These are phyloP conservation scores for Drosophila prostipennis DNA, from an alignment of 2,888 invertebrate genomes.

Conservation along the genomic window DNA sequence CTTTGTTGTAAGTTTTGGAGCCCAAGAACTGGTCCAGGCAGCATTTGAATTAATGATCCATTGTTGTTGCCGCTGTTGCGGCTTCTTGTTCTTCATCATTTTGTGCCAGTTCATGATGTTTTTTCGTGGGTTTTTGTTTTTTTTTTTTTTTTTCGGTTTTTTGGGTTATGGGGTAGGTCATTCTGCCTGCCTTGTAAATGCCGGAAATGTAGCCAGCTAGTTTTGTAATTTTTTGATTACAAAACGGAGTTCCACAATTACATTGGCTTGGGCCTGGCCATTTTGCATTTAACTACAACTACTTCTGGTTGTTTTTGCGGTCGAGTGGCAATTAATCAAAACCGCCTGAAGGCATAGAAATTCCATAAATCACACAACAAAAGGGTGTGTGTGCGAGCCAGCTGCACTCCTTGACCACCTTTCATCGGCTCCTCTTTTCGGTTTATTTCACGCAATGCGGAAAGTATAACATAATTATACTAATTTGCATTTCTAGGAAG, in stretches of 20 bases:
- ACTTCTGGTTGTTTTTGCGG: constrained; percentile 23
- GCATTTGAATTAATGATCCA: constrained; percentile 79
- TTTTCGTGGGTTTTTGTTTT: constrained; percentile 36
- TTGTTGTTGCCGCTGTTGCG: constrained; percentile 43
- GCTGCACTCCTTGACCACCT: constrained; percentile 43
- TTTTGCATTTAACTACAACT: constrained; percentile 26
- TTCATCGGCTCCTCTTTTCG: constrained; percentile 34
- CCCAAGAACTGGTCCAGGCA: constrained; percentile 76
- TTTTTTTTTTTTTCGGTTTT: too few relatives aligned
- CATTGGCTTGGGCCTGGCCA: constrained; percentile 18
- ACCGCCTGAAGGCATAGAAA: constrained; percentile 20
- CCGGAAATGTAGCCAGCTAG: constrained; percentile 69
- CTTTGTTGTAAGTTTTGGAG: constrained; percentile 58
- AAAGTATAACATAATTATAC: constrained; percentile 64
- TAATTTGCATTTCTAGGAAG: constrained; percentile 66
- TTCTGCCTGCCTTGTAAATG: constrained; percentile 55
- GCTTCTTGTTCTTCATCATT: constrained; percentile 9
- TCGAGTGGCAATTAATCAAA: constrained; percentile 64
- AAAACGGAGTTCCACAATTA: constrained; percentile 39
- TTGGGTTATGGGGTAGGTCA: constrained; percentile 49
- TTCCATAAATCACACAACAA: constrained; percentile 40
- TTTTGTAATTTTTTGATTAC: constrained; percentile 40
- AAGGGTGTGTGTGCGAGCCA: constrained; percentile 47
- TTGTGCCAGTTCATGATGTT: constrained; percentile 52
- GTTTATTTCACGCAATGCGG: constrained; percentile 40